Evolutionary conservation across 1,140 invertebrate species (phyloP).

Genomic region (Brachionus manjavacas): DNA sequence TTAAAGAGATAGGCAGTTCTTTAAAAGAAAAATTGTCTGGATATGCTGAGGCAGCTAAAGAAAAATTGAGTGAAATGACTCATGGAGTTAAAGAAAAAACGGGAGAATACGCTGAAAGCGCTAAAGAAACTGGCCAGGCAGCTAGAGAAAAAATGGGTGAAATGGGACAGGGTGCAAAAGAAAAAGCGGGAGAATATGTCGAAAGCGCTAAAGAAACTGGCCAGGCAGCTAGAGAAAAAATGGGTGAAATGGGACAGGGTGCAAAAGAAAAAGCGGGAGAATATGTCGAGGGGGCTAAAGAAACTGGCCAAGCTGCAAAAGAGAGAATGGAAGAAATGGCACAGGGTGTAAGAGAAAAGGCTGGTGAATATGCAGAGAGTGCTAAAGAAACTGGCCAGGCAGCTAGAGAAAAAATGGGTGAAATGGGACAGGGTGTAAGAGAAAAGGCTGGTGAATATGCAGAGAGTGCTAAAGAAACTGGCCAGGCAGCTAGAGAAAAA

Average conservation of each 20-base stretch:
- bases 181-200: neutral
- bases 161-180: neutral
- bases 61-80: neutral
- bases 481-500: neutral
- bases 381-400: neutral
- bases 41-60: neutral
- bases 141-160: neutral
- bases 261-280: conserved; percentile 6
- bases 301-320: neutral
- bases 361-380: neutral
- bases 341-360: neutral
- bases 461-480: neutral
- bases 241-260: neutral
- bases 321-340: neutral
- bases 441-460: neutral
- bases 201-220: neutral
- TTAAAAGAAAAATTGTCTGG: neutral
- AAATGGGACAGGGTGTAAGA: neutral
- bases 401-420: neutral
- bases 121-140: neutral
- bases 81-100: neutral
- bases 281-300: neutral
- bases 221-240: neutral
- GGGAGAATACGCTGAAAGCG: neutral
- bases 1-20: neutral